Evolutionary conservation across 2,113 vertebrate species (phyloP).

Genomic region (Psittacula cyanocephala): DNA sequence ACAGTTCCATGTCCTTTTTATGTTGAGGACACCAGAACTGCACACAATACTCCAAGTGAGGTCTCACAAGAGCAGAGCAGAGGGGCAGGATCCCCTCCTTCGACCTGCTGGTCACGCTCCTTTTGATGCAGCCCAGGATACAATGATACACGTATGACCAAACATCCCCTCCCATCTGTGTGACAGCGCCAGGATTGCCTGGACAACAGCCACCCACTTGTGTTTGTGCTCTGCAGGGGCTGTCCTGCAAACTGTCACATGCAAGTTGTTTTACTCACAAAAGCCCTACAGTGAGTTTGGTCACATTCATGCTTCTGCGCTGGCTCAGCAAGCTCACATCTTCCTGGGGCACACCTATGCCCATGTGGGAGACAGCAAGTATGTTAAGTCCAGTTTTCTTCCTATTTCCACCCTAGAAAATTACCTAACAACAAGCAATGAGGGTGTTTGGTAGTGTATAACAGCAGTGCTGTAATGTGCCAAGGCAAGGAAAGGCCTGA

Average conservation of each 20-base stretch:
- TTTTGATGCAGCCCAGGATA: neutral
- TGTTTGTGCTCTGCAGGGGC: neutral
- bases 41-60: too few relatives aligned
- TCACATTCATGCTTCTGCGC: neutral
- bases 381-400: neutral
- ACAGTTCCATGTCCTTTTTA: too few relatives aligned
- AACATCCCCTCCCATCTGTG: accelerated
- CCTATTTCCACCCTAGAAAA: neutral
- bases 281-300: neutral
- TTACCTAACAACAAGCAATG: neutral
- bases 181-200: neutral
- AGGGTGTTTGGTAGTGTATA: neutral
- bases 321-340: neutral
- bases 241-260: neutral
- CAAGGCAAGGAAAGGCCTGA: neutral
- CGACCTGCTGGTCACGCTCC: neutral
- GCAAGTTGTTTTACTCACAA: neutral
- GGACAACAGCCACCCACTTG: neutral
- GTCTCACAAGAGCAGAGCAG: neutral
- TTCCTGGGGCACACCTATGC: neutral
- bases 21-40: too few relatives aligned
- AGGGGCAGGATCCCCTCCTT: neutral
- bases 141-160: neutral
- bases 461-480: neutral
- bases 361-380: neutral